Conservation (phyloP, 2,797 vertebrate genomes). For the Glyptemys insculpta region DNA sequence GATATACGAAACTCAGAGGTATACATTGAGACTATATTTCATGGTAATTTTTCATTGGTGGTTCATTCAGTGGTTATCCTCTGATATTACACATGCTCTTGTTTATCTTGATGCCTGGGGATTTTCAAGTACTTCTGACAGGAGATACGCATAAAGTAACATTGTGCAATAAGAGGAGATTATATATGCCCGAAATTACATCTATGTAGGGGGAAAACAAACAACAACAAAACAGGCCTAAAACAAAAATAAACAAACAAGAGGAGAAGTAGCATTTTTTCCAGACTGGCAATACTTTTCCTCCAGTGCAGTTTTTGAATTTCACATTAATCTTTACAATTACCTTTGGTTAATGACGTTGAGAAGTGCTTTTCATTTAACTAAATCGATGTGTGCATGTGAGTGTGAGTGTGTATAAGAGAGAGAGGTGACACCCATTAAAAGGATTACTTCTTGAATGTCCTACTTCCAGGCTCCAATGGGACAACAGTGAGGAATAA, state of each 20-base stretch:
- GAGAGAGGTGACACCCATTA: neutral
- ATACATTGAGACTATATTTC: conserved; percentile 31
- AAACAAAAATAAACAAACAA: neutral
- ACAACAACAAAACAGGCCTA: neutral
- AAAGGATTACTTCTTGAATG: neutral
- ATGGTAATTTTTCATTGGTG: conserved; percentile 7
- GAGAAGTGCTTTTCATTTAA: neutral
- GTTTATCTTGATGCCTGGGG: neutral
- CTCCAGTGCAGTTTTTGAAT: neutral
- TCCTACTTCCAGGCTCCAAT: fast-evolving
- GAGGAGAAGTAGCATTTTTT: neutral
- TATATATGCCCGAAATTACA: neutral
- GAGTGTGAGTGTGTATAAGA: neutral
- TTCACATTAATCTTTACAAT: neutral
- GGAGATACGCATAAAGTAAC: neutral
- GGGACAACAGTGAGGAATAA: neutral
- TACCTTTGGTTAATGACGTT: neutral
- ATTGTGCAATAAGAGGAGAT: neutral
- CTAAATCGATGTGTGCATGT: fast-evolving
- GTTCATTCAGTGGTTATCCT: neutral
- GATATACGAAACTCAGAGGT: conserved; percentile 38
- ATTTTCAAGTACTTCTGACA: neutral
- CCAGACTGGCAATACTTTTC: neutral
- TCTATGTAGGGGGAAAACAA: neutral
- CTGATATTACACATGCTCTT: neutral